These are phyloP conservation scores for Hycleus phaleratus DNA, from an alignment of 1,140 invertebrate genomes.

Conservation along the genomic window DNA sequence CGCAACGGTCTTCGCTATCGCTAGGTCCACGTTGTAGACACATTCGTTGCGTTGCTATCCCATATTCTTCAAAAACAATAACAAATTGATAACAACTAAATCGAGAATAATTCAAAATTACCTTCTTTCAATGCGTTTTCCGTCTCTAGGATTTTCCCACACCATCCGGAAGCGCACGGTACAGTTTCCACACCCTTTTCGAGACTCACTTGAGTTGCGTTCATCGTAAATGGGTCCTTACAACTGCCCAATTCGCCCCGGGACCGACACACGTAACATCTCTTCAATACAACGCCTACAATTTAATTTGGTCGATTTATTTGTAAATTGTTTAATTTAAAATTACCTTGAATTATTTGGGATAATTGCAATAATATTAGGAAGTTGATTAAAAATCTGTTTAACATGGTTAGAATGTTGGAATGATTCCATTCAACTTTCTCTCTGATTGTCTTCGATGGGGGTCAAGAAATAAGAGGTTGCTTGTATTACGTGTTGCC, in stretches of 20 bases:
- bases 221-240: constrained; percentile 77
- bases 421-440: too few relatives aligned
- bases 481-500: too few relatives aligned
- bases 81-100: constrained; percentile 1
- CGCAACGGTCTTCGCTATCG: constrained; percentile 82
- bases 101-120: constrained; percentile 32
- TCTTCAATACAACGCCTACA: constrained; percentile 46
- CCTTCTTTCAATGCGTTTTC: constrained; percentile 59
- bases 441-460: too few relatives aligned
- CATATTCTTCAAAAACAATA: constrained; percentile 61
- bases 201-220: constrained; percentile 59
- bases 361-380: too few relatives aligned
- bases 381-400: too few relatives aligned
- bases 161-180: constrained; percentile 88
- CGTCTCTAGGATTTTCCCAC: constrained; percentile 81
- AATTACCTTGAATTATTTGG: too few relatives aligned
- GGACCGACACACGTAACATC: constrained; percentile 76
- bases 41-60: constrained; percentile 75
- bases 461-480: too few relatives aligned
- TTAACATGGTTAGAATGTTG: too few relatives aligned
- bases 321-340: too few relatives aligned
- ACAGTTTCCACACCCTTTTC: constrained; percentile 64
- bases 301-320: too few relatives aligned
- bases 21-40: constrained; percentile 78
- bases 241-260: constrained; percentile 80